Base-by-base conservation (phyloP, 2,888 invertebrate genomes). In the Pristionchus exspectatus region DNA sequence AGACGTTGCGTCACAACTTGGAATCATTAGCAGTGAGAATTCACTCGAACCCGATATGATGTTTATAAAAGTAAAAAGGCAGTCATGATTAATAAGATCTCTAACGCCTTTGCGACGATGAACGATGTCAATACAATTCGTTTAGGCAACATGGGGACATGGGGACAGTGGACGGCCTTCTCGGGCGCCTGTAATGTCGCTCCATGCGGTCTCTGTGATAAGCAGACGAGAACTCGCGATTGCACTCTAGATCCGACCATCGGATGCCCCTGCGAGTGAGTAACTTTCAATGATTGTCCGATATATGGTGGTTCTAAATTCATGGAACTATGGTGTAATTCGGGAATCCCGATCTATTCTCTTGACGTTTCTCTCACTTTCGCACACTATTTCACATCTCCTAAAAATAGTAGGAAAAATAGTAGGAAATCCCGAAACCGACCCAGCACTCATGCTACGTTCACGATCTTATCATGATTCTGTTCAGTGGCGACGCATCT, bases 151-250 rank as follows among this genome's bases (percentile, higher is more conserved):
- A 44, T 44, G 54, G 72, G 87, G 3, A 74, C 87, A 12, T 87
- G 87, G 87, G 54, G 72, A 30, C 33, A n/a, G 14, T 87, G 87
- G 87, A 12, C 72, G 24, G 54, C 69, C 2, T 87, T 44, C 50
- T 21, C 30, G 9, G 87, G 87, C 14, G 27, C 12, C 44, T 87
- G 87, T 50, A 63, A 14, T 2, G n/a, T 44, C 18, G 87, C 87
- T 21, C 27, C 87, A 3, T 87, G 87, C 27, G 87, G 87, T 50
- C 30, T 38, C 38, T 87, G 87, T 27, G 87, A 72, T 50, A 87
- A 66, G 50, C 87, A 72, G 24, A 69, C 69, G 16, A 69, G 87
- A 69, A 87, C 44, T 12, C 63, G 87, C n/a, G 38, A 9, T n/a
- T 87, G 87, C 72, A 54, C 85, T 14, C 2, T 4, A 1, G 33